Percentiles rank a stretch among this genome's conserved stretches.
phyloP scores from a whole-genome alignment of 2,888 invertebrate species.

The Danaus chrysippus region DNA sequence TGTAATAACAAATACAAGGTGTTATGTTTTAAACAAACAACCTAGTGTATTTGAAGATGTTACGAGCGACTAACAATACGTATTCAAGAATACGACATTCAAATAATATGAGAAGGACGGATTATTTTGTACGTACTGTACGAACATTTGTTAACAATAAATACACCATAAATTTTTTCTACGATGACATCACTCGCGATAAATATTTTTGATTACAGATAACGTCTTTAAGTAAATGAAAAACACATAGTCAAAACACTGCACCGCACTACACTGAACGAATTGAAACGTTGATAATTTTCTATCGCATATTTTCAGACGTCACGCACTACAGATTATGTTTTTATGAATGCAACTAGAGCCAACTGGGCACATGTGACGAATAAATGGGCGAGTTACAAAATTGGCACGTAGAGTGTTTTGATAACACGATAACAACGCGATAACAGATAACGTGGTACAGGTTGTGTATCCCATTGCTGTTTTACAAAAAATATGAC shows the following conservation, averaged over 20 bases:
- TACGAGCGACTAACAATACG: no score
- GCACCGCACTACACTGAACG: slow-evolving; percentile 25
- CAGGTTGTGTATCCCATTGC: slow-evolving; percentile 50
- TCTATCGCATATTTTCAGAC: slow-evolving; percentile 35
- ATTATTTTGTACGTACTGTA: no score
- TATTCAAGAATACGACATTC: no score
- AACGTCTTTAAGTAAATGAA: slow-evolving; percentile 15
- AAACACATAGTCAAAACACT: slow-evolving; percentile 26
- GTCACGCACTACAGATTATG: slow-evolving; percentile 32
- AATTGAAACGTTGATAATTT: slow-evolving; percentile 35
- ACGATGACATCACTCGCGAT: no score
- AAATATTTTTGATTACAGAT: no score
- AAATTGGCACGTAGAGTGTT: slow-evolving; percentile 64
- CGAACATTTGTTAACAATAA: no score
- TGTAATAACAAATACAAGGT: slow-evolving; percentile 37
- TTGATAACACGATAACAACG: slow-evolving; percentile 73
- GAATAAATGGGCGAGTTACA: slow-evolving; percentile 56
- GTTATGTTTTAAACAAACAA: slow-evolving; percentile 49
- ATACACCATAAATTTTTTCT: no score
- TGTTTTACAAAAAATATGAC: slow-evolving; percentile 11
- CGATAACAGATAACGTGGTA: slow-evolving; percentile 61
- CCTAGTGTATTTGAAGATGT: slow-evolving; percentile 6
- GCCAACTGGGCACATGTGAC: slow-evolving; percentile 52
- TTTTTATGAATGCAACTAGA: slow-evolving; percentile 27
- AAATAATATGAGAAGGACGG: no score